Conservation (phyloP, 2,113 vertebrate species). For the Anarrhichthys ocellatus region DNA sequence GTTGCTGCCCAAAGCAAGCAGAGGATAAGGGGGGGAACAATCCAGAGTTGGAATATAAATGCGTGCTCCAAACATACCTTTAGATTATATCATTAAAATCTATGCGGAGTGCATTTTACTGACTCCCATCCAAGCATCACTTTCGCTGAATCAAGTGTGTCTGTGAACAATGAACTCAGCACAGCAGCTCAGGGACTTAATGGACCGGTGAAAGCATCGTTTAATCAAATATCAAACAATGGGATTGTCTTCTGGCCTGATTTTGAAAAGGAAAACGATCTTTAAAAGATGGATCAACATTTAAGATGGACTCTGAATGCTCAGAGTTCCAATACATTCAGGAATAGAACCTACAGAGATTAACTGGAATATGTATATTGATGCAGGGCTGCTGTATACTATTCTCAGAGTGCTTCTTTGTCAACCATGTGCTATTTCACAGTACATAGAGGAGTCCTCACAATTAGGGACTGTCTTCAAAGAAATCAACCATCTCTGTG, state of each 20-base stretch:
- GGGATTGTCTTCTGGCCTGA: slow-evolving; percentile 20
- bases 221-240: slow-evolving; percentile 66
- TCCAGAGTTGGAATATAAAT: neutral
- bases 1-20: neutral
- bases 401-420: slow-evolving; percentile 7
- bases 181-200: slow-evolving; percentile 36
- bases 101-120: slow-evolving; percentile 2
- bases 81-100: slow-evolving; percentile 17
- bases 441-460: slow-evolving; percentile 11
- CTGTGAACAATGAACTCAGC: slow-evolving; percentile 58
- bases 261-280: neutral
- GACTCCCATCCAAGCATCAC: slow-evolving; percentile 12
- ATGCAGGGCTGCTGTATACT: neutral
- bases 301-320: neutral
- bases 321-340: neutral
- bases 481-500: slow-evolving; percentile 37
- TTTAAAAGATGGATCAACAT: slow-evolving; percentile 18
- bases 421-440: slow-evolving; percentile 4
- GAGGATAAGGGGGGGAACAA: neutral
- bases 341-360: neutral
- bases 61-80: neutral
- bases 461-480: slow-evolving; percentile 40
- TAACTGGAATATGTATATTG: neutral
- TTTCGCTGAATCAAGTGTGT: slow-evolving; percentile 55
- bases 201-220: slow-evolving; percentile 36